Evolutionary conservation across 2,888 invertebrate genomes (phyloP).

Genomic region (Osmoderma eremita): DNA sequence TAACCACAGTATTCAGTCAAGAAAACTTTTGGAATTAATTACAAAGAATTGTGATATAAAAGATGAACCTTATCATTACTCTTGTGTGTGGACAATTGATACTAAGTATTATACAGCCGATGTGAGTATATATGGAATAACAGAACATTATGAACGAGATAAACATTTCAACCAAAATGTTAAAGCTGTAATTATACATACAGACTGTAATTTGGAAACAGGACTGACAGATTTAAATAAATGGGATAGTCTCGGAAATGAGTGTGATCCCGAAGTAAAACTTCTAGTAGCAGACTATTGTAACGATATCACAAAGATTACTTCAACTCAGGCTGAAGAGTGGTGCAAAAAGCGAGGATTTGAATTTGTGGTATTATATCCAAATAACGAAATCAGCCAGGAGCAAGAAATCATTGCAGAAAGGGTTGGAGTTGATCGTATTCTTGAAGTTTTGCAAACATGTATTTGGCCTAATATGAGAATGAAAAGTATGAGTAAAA

Average conservation of each 20-base stretch:
- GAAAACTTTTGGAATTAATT: constrained; percentile 61
- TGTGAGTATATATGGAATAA: constrained; percentile 68
- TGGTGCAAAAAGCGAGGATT: constrained; percentile 77
- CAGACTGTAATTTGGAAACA: constrained; percentile 68
- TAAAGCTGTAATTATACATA: constrained; percentile 72
- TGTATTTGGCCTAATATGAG: constrained; percentile 78
- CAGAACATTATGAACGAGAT: constrained; percentile 63
- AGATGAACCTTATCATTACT: constrained; percentile 50
- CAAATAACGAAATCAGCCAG: constrained; percentile 58
- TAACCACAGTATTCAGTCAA: constrained; percentile 60
- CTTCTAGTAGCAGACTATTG: constrained; percentile 69
- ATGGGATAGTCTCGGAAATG: constrained; percentile 56
- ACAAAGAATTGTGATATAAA: constrained; percentile 54
- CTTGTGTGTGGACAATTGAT: constrained; percentile 69
- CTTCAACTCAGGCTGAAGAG: constrained; percentile 64
- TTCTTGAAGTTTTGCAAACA: constrained; percentile 76
- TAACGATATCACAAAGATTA: constrained; percentile 60
- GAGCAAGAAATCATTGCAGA: constrained; percentile 68
- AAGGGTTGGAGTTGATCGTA: constrained; percentile 72
- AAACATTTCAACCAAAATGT: constrained; percentile 65
- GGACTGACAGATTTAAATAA: constrained; percentile 59
- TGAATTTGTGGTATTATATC: constrained; percentile 75
- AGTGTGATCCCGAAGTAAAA: constrained; percentile 66
- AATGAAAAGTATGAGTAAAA: constrained; percentile 66
- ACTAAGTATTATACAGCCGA: constrained; percentile 79